phyloP scores from a whole-genome alignment of 2,797 vertebrate species.

The Helarctos malayanus region DNA sequence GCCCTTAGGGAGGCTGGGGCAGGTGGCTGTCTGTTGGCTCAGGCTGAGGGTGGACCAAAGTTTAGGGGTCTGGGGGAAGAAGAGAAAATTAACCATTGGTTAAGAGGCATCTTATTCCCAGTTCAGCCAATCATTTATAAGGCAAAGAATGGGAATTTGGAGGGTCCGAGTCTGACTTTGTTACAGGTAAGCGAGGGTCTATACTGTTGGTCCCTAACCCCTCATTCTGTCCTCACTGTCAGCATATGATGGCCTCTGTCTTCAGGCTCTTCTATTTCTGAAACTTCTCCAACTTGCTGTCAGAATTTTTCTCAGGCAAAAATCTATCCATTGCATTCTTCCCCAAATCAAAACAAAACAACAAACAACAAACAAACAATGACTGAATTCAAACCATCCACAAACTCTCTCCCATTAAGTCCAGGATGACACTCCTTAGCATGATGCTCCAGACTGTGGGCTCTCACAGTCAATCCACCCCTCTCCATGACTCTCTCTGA shows the following conservation, averaged over 20 bases:
- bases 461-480: neutral
- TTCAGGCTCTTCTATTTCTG: neutral
- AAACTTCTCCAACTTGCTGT: neutral
- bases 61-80: neutral
- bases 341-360: neutral
- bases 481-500: too few species aligned
- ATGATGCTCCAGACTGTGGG: neutral
- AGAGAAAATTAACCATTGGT: neutral
- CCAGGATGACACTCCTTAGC: neutral
- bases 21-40: neutral
- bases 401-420: neutral
- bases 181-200: neutral
- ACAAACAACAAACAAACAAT: neutral
- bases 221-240: neutral
- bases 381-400: neutral
- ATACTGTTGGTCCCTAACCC: neutral
- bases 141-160: neutral
- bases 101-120: neutral
- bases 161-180: neutral
- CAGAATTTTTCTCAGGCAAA: neutral
- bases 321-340: neutral
- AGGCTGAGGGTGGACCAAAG: neutral
- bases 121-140: neutral
- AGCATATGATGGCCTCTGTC: neutral
- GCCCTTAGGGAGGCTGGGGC: neutral